These are phyloP conservation scores for Cyphomyrus discorhynchus DNA, from an alignment of 2,113 vertebrate genomes.

Conservation along the genomic window DNA sequence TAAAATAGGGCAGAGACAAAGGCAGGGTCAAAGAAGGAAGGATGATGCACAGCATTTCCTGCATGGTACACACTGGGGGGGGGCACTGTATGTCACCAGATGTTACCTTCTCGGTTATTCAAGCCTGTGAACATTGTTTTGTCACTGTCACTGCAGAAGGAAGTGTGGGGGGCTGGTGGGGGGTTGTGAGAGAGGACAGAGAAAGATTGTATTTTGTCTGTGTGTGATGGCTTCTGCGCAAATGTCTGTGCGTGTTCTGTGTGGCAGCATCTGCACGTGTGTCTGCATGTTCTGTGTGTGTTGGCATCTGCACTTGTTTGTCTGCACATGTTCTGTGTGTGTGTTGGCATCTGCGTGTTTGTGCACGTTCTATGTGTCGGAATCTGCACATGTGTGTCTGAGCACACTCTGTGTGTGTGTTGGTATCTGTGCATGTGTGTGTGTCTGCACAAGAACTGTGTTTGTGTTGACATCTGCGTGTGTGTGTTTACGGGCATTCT, in stretches of 20 bases:
- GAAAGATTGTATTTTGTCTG: background rate
- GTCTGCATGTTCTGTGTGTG: too few species aligned
- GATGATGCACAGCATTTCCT: background rate
- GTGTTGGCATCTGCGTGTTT: background rate
- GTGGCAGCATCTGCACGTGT: too few species aligned
- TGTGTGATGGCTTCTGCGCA: background rate
- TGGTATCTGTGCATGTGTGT: too few species aligned
- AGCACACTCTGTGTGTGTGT: too few species aligned
- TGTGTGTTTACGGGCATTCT: too few species aligned
- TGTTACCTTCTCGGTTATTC: background rate
- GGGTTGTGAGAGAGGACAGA: background rate
- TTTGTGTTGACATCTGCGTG: too few species aligned
- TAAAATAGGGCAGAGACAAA: background rate
- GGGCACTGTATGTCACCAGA: background rate
- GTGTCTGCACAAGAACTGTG: too few species aligned
- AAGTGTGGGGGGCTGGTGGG: background rate
- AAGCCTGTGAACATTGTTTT: background rate
- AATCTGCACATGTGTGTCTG: too few species aligned
- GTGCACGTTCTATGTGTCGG: too few species aligned
- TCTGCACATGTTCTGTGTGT: background rate
- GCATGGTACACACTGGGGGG: background rate
- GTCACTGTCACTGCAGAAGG: background rate
- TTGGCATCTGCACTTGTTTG: too few species aligned
- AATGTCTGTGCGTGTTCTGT: background rate
- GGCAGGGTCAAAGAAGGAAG: background rate